Evolutionary conservation across 2,888 invertebrate genomes (phyloP).

Genomic region (Chrysotoxum bicinctum): DNA sequence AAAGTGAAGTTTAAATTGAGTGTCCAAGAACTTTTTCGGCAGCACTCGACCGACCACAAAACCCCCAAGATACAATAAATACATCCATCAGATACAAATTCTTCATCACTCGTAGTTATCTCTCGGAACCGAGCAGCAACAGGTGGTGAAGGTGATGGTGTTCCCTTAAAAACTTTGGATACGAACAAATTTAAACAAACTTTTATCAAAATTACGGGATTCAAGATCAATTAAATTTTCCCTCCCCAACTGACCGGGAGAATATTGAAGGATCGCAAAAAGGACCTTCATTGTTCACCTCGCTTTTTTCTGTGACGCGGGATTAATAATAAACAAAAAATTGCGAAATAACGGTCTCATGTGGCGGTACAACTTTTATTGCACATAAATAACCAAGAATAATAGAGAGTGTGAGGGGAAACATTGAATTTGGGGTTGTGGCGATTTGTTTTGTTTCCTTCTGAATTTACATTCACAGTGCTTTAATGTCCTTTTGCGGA

Average conservation of each 20-base stretch:
- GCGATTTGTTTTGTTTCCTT: constrained; percentile 44
- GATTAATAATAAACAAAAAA: constrained; percentile 7
- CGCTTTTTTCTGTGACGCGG: constrained; percentile 24
- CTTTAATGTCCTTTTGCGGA: constrained; percentile 48
- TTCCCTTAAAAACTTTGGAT: constrained; percentile 46
- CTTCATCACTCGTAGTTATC: constrained; percentile 62
- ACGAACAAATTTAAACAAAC: constrained; percentile 20
- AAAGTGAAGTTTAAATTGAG: constrained; percentile 41
- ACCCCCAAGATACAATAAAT: constrained; percentile 61
- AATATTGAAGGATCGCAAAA: background rate
- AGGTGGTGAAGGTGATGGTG: constrained; percentile 46
- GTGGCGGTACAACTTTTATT: constrained; percentile 61
- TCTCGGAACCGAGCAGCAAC: constrained; percentile 54
- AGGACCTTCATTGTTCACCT: background rate
- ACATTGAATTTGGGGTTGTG: constrained; percentile 28
- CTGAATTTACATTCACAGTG: constrained; percentile 28
- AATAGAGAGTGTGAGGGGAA: constrained; percentile 40
- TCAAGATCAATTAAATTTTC: constrained; percentile 37
- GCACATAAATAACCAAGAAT: constrained; percentile 66
- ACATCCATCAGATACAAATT: constrained; percentile 59
- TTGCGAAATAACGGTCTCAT: constrained; percentile 41
- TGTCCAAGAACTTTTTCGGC: constrained; percentile 34
- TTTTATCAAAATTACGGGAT: constrained; percentile 35
- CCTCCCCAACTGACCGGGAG: background rate
- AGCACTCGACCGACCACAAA: background rate